Evolutionary conservation across 1,140 invertebrate species (phyloP).

Genomic region (Temnothorax longispinosus): DNA sequence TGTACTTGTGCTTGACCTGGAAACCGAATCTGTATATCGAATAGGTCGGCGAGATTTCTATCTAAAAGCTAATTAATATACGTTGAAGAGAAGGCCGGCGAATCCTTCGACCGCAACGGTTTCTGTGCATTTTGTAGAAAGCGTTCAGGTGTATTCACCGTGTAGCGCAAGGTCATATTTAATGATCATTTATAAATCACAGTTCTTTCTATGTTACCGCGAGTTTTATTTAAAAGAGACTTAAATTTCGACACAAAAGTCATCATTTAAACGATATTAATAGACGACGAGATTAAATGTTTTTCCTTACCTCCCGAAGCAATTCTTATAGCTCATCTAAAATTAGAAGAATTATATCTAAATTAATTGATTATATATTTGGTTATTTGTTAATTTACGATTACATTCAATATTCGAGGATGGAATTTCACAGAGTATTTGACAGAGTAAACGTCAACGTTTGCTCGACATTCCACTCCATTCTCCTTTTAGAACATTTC

Average conservation of each 20-base stretch:
- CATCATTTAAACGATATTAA: background rate
- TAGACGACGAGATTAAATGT: background rate
- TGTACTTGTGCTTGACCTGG: conserved; percentile 9
- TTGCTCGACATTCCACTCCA: background rate
- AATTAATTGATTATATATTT: conserved; percentile 2
- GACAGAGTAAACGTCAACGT: background rate
- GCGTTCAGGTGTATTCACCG: conserved; percentile 14
- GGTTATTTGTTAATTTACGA: background rate
- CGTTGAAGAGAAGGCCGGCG: background rate
- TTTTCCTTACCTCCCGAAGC: background rate
- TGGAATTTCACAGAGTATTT: background rate
- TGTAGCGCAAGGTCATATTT: conserved; percentile 22
- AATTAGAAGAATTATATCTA: background rate
- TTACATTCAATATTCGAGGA: background rate
- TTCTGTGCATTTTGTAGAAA: conserved; percentile 28
- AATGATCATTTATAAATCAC: conserved; percentile 2
- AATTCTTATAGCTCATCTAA: background rate
- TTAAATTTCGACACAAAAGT: background rate
- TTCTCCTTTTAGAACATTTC: background rate
- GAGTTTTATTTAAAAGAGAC: background rate
- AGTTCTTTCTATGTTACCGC: background rate
- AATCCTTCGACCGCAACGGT: conserved; percentile 13
- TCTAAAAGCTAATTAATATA: background rate
- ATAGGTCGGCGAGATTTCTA: background rate
- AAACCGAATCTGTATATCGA: conserved; percentile 5